These are phyloP conservation scores for Perccottus glenii DNA, from an alignment of 2,113 vertebrate species.

Conservation along the genomic window DNA sequence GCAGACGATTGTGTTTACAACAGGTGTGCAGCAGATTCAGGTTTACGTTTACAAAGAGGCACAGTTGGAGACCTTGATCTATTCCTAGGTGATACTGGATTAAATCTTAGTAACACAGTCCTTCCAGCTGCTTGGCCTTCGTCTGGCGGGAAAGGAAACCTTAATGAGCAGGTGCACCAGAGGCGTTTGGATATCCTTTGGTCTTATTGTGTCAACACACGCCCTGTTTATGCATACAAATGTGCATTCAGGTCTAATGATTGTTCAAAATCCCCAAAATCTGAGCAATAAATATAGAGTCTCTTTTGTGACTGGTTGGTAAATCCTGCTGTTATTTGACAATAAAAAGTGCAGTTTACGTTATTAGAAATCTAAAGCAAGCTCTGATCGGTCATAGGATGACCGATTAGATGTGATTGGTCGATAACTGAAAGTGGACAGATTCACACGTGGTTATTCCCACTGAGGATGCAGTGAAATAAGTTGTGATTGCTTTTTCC, in stretches of 20 bases:
- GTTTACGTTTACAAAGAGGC: neutral
- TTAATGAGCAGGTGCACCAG: slow-evolving; percentile 38
- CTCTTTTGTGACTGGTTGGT: slow-evolving; percentile 40
- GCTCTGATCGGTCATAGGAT: neutral
- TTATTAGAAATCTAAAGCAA: neutral
- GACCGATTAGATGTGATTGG: slow-evolving; percentile 34
- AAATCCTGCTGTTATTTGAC: slow-evolving; percentile 50
- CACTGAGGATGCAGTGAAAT: slow-evolving; percentile 20
- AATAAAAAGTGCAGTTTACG: slow-evolving; percentile 9
- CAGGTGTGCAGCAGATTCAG: neutral
- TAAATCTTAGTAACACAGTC: neutral
- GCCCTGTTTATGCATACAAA: slow-evolving; percentile 3
- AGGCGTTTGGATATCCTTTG: slow-evolving; percentile 13
- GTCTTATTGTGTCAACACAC: slow-evolving; percentile 39
- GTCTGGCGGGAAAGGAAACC: slow-evolving; percentile 14
- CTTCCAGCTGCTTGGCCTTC: slow-evolving; percentile 4
- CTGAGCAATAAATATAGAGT: neutral
- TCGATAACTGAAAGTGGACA: slow-evolving; percentile 20
- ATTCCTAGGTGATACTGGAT: neutral
- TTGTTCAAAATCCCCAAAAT: neutral
- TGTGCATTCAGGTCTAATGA: neutral
- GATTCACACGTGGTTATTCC: slow-evolving; percentile 5
- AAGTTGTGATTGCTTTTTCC: slow-evolving; percentile 11
- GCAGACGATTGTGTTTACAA: neutral
- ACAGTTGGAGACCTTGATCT: neutral